Evolutionary conservation across 1,140 invertebrate species (phyloP).

Genomic region (Zaprionus nigranus): DNA sequence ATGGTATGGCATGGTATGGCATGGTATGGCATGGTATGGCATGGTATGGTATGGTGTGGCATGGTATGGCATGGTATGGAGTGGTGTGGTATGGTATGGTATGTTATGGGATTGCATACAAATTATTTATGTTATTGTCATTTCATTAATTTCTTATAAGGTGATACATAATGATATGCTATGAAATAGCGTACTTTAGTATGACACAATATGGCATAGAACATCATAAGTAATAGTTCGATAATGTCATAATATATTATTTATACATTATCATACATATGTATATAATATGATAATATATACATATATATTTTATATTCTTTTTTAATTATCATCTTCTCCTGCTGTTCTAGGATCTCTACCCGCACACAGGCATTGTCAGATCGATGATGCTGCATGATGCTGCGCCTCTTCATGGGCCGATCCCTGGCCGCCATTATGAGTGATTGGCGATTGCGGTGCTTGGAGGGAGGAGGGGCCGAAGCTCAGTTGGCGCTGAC

Average conservation of each 20-base stretch:
- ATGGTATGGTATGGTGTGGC: too few species aligned
- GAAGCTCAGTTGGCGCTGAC: constrained; percentile 20
- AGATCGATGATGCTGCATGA: not conserved
- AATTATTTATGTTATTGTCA: too few species aligned
- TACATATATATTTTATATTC: not conserved
- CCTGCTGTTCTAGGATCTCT: not conserved
- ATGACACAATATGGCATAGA: too few species aligned
- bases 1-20: too few species aligned
- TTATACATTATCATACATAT: not conserved
- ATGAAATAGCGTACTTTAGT: too few species aligned
- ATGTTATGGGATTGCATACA: too few species aligned
- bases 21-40: too few species aligned
- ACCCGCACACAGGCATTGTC: not conserved
- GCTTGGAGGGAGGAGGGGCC: not conserved
- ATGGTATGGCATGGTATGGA: too few species aligned
- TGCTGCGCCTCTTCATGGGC: not conserved
- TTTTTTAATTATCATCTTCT: not conserved
- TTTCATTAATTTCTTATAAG: too few species aligned
- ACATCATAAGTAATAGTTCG: not conserved
- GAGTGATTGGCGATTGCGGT: constrained; percentile 27
- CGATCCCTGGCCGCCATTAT: constrained; percentile 36
- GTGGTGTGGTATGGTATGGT: too few species aligned
- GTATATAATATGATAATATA: not conserved
- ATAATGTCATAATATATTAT: not conserved
- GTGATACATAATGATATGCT: too few species aligned